Evolutionary conservation across 1,140 invertebrate species (phyloP).

Genomic region (Phenacoccus solenopsis): DNA sequence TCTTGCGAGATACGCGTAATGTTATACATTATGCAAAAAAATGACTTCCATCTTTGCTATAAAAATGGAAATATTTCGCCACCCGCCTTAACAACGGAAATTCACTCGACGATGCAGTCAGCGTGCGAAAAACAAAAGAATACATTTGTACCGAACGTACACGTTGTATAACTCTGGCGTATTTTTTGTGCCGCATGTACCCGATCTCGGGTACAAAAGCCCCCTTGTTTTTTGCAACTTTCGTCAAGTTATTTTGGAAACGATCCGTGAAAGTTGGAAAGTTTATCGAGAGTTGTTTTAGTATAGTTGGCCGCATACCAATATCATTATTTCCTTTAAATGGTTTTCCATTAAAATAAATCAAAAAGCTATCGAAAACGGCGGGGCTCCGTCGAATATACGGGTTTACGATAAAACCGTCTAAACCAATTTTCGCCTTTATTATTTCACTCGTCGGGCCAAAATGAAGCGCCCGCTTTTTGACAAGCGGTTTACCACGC

Average conservation of each 20-base stretch:
- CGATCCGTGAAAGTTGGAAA: neutral
- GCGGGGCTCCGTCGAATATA: neutral
- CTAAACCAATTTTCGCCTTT: neutral
- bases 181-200: no score
- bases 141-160: no score
- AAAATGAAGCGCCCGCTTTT: no score
- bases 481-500: no score
- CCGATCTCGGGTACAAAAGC: no score
- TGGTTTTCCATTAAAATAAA: neutral
- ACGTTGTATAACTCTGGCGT: no score
- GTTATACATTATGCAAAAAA: neutral
- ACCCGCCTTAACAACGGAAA: no score
- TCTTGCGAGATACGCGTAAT: neutral
- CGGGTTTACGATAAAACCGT: neutral
- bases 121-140: no score
- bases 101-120: no score
- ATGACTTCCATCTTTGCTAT: conserved; percentile 1
- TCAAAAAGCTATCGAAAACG: neutral
- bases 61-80: conserved; percentile 2
- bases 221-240: no score
- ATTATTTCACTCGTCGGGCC: neutral
- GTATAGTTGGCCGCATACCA: neutral
- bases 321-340: neutral
- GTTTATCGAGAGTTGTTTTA: neutral
- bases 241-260: neutral